Evolutionary conservation across 1,140 invertebrate species (phyloP).

Genomic region (Sarcophaga peregrina): DNA sequence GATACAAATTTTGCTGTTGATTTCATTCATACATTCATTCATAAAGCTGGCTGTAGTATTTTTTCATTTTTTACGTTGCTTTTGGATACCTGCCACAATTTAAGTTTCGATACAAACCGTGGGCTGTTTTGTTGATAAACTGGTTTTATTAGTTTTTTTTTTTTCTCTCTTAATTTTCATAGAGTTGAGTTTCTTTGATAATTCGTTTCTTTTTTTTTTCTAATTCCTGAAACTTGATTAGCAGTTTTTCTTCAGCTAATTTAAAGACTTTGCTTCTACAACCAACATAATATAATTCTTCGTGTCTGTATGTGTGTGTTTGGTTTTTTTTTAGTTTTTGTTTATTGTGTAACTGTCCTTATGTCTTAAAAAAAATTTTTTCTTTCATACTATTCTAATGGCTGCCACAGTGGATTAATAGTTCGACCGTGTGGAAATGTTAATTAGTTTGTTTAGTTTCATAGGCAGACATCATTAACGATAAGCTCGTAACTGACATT

Average conservation of each 20-base stretch:
- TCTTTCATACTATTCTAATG: constrained; percentile 5
- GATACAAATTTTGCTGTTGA: neutral
- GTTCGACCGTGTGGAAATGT: constrained; percentile 39
- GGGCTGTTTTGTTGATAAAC: constrained; percentile 30
- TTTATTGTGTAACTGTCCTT: neutral
- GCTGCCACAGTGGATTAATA: constrained; percentile 26
- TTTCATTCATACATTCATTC: constrained; percentile 38
- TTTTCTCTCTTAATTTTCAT: neutral
- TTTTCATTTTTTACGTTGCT: neutral
- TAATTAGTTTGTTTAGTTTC: constrained; percentile 23
- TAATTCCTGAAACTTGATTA: constrained; percentile 15
- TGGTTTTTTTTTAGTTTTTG: neutral
- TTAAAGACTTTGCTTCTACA: too few relatives aligned
- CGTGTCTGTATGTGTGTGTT: neutral
- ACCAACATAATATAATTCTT: neutral
- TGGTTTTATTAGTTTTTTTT: constrained; percentile 29
- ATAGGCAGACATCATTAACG: too few relatives aligned
- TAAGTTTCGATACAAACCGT: constrained; percentile 11
- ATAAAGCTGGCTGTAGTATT: constrained; percentile 26
- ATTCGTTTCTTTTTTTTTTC: neutral
- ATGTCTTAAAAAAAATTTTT: neutral
- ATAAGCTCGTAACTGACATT: too few relatives aligned
- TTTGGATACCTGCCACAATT: constrained; percentile 23
- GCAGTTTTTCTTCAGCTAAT: neutral
- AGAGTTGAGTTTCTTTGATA: constrained; percentile 6